Base-by-base conservation (phyloP, 2,797 vertebrate genomes). In the Galagoides demidoff region DNA sequence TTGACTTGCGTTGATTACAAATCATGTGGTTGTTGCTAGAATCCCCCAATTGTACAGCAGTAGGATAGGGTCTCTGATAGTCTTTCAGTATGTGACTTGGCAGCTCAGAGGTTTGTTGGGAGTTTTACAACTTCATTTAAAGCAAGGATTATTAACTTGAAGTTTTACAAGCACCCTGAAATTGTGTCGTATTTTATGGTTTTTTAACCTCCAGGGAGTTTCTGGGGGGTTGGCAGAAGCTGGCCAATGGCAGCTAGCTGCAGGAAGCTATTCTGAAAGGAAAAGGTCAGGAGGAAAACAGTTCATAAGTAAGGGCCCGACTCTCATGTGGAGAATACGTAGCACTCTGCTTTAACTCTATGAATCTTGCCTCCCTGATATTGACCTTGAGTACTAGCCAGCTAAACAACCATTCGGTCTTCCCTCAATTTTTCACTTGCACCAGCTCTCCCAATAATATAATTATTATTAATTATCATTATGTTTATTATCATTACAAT, bases 101-200 rank as follows among this genome's bases (percentile, higher is more conserved):
- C 12, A 87, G 55, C 4, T 57, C 13, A 79, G 73, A 86, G 29
- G 66, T 79, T n/a, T 74, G 34, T 14, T 74, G 31, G 22, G 52
- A 55, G 64, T 81, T 81, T 85, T 63, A 94, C 64, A 92, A 94
- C 23, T 39, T 45, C 17, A 8, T 23, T 81, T 52, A 71, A 96
- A 85, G 82, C 43, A 85, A 96, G 29, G 7, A 74, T 93, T 20
- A 88, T 49, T 49, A 49, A 49, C 49, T 52, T 52, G 49, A 52
- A 52, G 49, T 52, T 52, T 52, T 52, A 52, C 4, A 52, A 16
- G 14, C 49, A 52, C 49, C 49, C 31, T 52, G 52, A 63, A 91
- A 85, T 70, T n/a, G 25, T 78, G 39, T 55, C 19, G 22, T 0
- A 0, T 27, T 85, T 73, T 73, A 34, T 39, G 64, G 59, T 10